phyloP scores from a whole-genome alignment of 1,140 invertebrate genomes.

The Mya arenaria region DNA sequence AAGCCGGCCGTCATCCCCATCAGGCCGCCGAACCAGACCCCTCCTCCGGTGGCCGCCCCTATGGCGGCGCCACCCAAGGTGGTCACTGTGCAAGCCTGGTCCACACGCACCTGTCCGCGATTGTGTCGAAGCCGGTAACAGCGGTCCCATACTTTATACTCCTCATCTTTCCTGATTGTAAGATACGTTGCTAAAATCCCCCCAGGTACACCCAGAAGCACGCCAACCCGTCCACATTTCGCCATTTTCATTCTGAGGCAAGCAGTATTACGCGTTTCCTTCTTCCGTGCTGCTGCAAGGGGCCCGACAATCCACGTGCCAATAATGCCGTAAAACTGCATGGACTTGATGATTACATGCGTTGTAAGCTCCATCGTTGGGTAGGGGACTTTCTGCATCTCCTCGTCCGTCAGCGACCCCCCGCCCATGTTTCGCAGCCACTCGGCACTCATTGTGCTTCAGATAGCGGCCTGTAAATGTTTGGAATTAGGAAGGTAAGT shows the following conservation, averaged over 20 bases:
- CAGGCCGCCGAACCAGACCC: constrained; percentile 50
- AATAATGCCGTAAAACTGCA: constrained; percentile 51
- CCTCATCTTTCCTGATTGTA: constrained; percentile 43
- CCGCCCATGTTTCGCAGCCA: constrained; percentile 48
- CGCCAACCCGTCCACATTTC: constrained; percentile 28
- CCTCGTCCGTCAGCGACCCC: constrained; percentile 19
- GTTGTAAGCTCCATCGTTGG: constrained; percentile 16
- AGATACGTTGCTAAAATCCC: constrained; percentile 39
- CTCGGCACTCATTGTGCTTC: constrained; percentile 33
- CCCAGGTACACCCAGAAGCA: constrained; percentile 36
- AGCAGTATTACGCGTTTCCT: constrained; percentile 44
- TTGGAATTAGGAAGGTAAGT: no score
- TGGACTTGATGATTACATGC: constrained; percentile 50
- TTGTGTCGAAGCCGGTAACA: constrained; percentile 58
- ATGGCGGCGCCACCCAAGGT: constrained; percentile 32
- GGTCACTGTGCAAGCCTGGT: constrained; percentile 32
- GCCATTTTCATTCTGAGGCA: constrained; percentile 49
- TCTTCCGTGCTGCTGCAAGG: constrained; percentile 28
- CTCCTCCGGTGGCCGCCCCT: constrained; percentile 32
- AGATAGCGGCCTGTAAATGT: no score
- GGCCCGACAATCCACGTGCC: constrained; percentile 50
- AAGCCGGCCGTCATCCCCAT: constrained; percentile 47
- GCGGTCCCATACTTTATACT: constrained; percentile 53
- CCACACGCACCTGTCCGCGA: constrained; percentile 39
- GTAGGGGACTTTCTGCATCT: constrained; percentile 43